Conservation (phyloP, 2,888 invertebrate genomes). For the Melanargia galathea region DNA sequence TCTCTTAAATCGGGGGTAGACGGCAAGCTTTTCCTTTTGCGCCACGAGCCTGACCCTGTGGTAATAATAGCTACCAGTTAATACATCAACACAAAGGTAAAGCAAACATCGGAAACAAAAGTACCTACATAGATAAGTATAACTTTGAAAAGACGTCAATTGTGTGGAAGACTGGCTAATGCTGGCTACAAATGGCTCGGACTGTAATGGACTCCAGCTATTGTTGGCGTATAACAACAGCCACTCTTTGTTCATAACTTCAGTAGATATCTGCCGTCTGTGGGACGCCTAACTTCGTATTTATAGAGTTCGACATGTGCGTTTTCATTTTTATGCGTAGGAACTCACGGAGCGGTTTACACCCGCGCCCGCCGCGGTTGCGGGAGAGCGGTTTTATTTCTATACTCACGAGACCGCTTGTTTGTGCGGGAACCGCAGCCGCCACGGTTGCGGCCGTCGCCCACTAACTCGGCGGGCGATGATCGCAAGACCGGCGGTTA, state of each 20-base stretch:
- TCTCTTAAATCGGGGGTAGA: neutral
- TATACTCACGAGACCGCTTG: too few relatives aligned
- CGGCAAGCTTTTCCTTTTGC: neutral
- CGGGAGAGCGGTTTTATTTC: too few relatives aligned
- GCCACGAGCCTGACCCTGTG: neutral
- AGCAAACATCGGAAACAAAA: slow-evolving; percentile 11
- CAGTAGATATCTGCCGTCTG: slow-evolving; percentile 34
- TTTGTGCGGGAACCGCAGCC: too few relatives aligned
- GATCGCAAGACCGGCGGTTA: too few relatives aligned
- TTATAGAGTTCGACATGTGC: slow-evolving; percentile 26
- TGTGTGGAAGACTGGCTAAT: slow-evolving; percentile 37
- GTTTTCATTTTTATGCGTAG: slow-evolving; percentile 13
- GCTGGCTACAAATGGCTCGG: slow-evolving; percentile 39
- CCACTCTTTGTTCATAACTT: slow-evolving; percentile 45
- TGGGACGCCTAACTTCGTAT: slow-evolving; percentile 36
- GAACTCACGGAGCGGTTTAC: too few relatives aligned
- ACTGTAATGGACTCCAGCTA: slow-evolving; percentile 44
- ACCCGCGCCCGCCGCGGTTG: too few relatives aligned
- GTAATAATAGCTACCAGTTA: slow-evolving; percentile 11
- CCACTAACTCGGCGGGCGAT: too few relatives aligned
- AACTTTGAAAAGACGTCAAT: slow-evolving; percentile 36
- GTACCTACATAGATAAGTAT: too few relatives aligned
- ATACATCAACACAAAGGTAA: slow-evolving; percentile 1
- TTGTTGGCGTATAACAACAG: slow-evolving; percentile 44
- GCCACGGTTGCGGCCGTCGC: too few relatives aligned